Evolutionary conservation across 2,113 vertebrate species (phyloP).

Genomic region (Macaca nemestrina): DNA sequence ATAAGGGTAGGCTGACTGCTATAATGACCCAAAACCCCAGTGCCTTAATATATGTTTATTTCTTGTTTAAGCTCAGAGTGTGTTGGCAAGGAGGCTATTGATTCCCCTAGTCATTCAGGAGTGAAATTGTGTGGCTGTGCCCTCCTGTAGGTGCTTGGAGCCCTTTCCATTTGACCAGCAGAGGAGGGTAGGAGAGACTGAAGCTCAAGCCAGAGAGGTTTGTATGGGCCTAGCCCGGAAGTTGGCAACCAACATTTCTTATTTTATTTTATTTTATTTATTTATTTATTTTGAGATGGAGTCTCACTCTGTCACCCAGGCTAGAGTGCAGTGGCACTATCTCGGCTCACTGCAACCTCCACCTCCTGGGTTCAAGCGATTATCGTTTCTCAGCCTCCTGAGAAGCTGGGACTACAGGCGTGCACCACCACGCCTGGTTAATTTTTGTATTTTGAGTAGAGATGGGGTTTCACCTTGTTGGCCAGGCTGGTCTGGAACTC

Average conservation of each 20-base stretch:
- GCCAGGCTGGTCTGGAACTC: no score
- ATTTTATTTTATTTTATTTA: no score
- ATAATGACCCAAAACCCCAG: background rate
- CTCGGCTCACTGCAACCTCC: no score
- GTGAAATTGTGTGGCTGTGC: background rate
- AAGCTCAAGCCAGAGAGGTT: background rate
- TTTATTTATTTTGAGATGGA: no score
- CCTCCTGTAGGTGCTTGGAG: background rate
- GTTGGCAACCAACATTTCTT: background rate
- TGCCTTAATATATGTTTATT: background rate
- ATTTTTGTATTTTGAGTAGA: no score
- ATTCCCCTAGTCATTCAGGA: background rate
- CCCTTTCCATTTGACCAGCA: background rate
- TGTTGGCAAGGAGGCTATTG: background rate
- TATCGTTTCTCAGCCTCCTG: no score
- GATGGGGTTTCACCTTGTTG: no score
- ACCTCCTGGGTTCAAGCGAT: no score
- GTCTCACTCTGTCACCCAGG: no score
- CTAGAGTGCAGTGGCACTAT: no score
- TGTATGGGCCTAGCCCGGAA: background rate
- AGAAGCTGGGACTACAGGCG: no score
- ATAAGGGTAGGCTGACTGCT: background rate
- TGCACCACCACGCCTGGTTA: no score
- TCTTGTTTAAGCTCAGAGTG: background rate
- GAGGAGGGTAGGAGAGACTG: slow-evolving; percentile 12